These are phyloP conservation scores for Apodemia duryi DNA, from an alignment of 2,888 invertebrate genomes.

Conservation along the genomic window DNA sequence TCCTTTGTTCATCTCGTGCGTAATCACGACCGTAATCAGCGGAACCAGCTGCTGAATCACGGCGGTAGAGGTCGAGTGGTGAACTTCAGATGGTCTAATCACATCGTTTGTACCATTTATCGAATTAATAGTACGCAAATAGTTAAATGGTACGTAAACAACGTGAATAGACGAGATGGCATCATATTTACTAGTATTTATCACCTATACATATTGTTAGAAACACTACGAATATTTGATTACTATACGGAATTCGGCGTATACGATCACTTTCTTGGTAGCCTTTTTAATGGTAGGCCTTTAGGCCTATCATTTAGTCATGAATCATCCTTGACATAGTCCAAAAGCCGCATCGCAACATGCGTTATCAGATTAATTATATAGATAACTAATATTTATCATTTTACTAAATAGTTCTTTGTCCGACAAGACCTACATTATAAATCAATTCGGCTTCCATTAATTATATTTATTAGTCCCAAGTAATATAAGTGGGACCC, in stretches of 20 bases:
- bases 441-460: too few species aligned
- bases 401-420: not conserved
- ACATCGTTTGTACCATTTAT: not conserved
- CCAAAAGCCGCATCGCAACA: too few species aligned
- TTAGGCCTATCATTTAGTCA: too few species aligned
- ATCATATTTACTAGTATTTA: not conserved
- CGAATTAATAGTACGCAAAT: not conserved
- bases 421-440: not conserved
- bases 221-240: too few species aligned
- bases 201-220: too few species aligned
- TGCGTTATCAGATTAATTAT: not conserved
- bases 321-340: too few species aligned
- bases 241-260: too few species aligned
- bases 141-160: not conserved
- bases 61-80: not conserved
- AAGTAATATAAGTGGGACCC: too few species aligned
- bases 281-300: too few species aligned
- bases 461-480: too few species aligned
- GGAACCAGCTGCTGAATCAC: not conserved
- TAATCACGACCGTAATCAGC: constrained; percentile 1
- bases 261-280: too few species aligned
- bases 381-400: not conserved
- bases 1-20: constrained; percentile 12
- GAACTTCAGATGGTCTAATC: constrained; percentile 11
- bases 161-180: not conserved